Conservation (phyloP, 2,888 invertebrate genomes). For the Orthosia gothica region DNA sequence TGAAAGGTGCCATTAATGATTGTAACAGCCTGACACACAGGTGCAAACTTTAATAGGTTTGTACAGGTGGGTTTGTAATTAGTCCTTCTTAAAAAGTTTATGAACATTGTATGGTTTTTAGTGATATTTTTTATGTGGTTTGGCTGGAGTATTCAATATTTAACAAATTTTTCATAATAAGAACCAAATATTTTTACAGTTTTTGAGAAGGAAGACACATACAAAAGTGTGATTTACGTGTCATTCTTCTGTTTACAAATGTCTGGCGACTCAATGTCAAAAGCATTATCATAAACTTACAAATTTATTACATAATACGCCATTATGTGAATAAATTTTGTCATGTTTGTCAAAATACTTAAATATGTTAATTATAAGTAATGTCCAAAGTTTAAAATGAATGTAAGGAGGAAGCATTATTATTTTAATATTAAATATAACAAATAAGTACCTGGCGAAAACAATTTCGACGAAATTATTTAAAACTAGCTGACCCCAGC, state of each 20-base stretch:
- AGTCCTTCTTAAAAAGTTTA: neutral
- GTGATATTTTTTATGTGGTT: neutral
- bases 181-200: too few species aligned
- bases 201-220: neutral
- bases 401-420: neutral
- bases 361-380: conserved; percentile 25
- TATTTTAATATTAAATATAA: neutral
- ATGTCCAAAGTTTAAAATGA: neutral
- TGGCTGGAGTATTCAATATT: too few species aligned
- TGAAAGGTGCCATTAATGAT: too few species aligned
- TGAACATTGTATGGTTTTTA: neutral
- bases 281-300: neutral
- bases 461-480: neutral
- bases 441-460: neutral
- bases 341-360: neutral
- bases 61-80: neutral
- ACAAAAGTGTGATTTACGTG: neutral
- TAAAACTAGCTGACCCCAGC: too few species aligned
- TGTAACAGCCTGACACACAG: too few species aligned
- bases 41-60: too few species aligned
- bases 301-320: neutral
- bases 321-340: neutral
- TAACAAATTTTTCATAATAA: too few species aligned
- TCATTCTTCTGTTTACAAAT: neutral
- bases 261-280: conserved; percentile 1